These are phyloP conservation scores for Empis stercorea DNA, from an alignment of 2,888 invertebrate species.

Conservation along the genomic window DNA sequence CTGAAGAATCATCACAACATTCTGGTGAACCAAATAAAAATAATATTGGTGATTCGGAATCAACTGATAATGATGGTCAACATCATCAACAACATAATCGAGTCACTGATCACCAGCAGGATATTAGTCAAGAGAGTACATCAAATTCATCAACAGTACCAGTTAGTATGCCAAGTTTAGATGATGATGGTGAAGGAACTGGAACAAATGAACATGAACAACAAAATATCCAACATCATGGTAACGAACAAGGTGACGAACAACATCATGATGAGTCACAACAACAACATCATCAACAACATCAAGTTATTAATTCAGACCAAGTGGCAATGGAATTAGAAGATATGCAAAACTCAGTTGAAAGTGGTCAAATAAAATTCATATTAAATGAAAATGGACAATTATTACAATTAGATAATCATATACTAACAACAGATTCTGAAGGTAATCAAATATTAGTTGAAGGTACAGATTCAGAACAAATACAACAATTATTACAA, in stretches of 20 bases:
- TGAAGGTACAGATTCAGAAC: constrained; percentile 32
- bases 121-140: too few species aligned
- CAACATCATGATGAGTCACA: constrained; percentile 1
- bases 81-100: not conserved
- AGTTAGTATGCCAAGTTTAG: constrained; percentile 37
- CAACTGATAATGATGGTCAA: constrained; percentile 5
- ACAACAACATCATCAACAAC: constrained; percentile 4
- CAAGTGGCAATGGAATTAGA: constrained; percentile 36
- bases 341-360: constrained; percentile 36
- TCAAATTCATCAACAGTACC: constrained; percentile 20
- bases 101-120: constrained; percentile 5
- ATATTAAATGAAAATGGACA: constrained; percentile 37
- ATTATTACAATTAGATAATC: constrained; percentile 34
- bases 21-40: constrained; percentile 5
- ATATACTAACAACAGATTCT: constrained; percentile 34
- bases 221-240: constrained; percentile 5
- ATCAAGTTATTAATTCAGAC: constrained; percentile 13
- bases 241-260: constrained; percentile 9
- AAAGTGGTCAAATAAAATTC: constrained; percentile 36
- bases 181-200: constrained; percentile 32
- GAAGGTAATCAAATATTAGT: constrained; percentile 37
- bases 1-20: constrained; percentile 20
- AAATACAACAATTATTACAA: constrained; percentile 35
- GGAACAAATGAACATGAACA: constrained; percentile 13
- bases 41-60: not conserved